Base-by-base conservation (phyloP, 2,113 vertebrate genomes). In the Athene noctua region DNA sequence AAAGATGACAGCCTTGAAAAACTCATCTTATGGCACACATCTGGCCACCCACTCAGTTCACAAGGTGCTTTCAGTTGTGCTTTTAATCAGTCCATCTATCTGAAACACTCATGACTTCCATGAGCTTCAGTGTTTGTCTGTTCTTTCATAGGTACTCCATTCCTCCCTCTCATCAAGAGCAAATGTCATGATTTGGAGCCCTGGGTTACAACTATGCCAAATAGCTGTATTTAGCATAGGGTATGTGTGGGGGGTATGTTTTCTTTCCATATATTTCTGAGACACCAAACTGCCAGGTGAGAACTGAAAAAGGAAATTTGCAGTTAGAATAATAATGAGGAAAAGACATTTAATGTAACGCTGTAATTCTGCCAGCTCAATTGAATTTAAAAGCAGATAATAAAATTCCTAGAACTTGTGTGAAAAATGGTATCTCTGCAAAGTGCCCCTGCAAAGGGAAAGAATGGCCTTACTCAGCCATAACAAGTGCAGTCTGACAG, bases 381-480 rank as follows among this genome's bases (percentile, higher is more conserved):
- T n/a, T 55, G 55, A 73, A 86, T 78, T 90, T 80, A 74, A 86
- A 94, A 84, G 51, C 52, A 66, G 72, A 51, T 68, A 82, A 79
- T 44, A 72, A 85, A 91, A 19, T 44, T 82, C 40, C 47, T 61
- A 79, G 58, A 91, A 67, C 11, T 47, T 57, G 18, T 47, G n/a
- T 72, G 78, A 68, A 87, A 79, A 47, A 1, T 65, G 42, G 65
- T 51, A 87, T 27, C 67, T 29, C 80, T 47, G 46, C 20, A 47
- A 19, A 30, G 26, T 25, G 34, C 15, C 16, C 3, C 4, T 11
- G 32, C 15, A 63, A 47, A 80, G 55, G 8, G 11, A 6, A 22
- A 25, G 17, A 61, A 36, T 40, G 59, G 25, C 27, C 0, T 0
- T 20, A 6, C 23, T 36, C 19, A 13, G 25, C 34, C 7, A 3